Base-by-base conservation (phyloP, 1,140 invertebrate genomes). In the Zaprionus ghesquierei region DNA sequence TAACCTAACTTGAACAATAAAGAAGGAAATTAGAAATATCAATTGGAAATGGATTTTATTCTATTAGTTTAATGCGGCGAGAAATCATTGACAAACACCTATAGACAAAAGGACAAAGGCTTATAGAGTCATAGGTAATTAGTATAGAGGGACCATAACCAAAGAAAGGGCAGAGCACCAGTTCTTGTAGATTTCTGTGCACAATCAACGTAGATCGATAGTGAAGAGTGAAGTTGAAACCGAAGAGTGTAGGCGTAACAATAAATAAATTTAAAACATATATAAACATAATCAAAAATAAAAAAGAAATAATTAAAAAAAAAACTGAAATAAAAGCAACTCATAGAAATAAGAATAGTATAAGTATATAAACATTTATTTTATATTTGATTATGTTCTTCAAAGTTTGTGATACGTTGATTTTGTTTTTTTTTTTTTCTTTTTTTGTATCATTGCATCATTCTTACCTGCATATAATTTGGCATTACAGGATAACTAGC, bases 401-500 rank as follows among this genome's bases (percentile, higher is more conserved):
- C 35, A 90, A 78, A 77, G 61, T 70, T 65, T 59, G 63, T 46
- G 60, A 35, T 33, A 71, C 69, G 54, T 65, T 72, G 46, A 15
- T 51, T 54, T 46, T 41, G 31, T 23, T 60, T n/a, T n/a, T n/a
- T n/a, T n/a, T n/a, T n/a, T n/a, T n/a, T n/a, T n/a, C n/a, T n/a
- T n/a, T n/a, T n/a, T 53, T 73, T 55, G 18, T 20, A 35, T 61
- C 46, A 33, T 81, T 81, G 54, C 64, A 64, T 79, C 75, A 63
- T 69, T 86, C 91, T 92, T 92, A 92, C 91, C 91, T 92, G 91
- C 75, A 91, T 89, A 89, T 91, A 92, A 86, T 90, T 91, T 90
- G 91, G 90, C 82, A 92, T 85, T 78, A 92, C 91, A 90, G 90
- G 90, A 92, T 90, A 92, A 91, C 84, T 91, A 91, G 91, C 86